Base-by-base conservation (phyloP, 2,888 invertebrate species). In the Callosobruchus maculatus region DNA sequence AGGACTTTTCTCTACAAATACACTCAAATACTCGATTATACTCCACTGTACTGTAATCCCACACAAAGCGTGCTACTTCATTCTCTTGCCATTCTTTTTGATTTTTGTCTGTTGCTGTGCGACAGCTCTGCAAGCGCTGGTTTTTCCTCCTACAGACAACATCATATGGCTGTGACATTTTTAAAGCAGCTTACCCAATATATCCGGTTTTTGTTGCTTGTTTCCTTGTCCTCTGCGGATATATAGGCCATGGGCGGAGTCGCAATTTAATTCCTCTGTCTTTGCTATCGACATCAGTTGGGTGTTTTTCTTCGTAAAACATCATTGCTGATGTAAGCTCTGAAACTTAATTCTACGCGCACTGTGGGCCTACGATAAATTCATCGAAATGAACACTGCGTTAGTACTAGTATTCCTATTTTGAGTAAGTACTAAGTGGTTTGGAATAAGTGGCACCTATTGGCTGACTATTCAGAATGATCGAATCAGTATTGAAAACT, bases 91-190 rank as follows among this genome's bases (percentile, higher is more conserved):
- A 49, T 49, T 18, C 49, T 49, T 49, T 49, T 49, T 49, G 49
- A 49, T 49, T 49, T 49, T 49, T n/a, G n/a, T 49, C 49, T 49
- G 49, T 18, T 13, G 49, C 18, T 49, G 1, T 49, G 49, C 49
- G 49, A 49, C 49, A 49, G 49, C 49, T 49, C 49, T 49, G 49
- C 49, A 49, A 3, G 13, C 49, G 49, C 49, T 49, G 18, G 49
- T 49, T 49, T 49, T 49, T 49, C 49, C 49, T 18, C 49, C 13
- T 49, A 13, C 18, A 49, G 49, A 49, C 49, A 49, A 49, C 49
- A 49, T 49, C 78, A 79, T 68, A 22, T 81, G 82, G 78, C 75
- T 73, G 72, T 80, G 81, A 80, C 81, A 77, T 81, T 83, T 82
- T 76, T 79, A 81, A 80, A 82, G 80, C 78, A 74, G 78, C 77